phyloP scores from a whole-genome alignment of 2,797 vertebrate genomes.

The Eulemur coronatus region DNA sequence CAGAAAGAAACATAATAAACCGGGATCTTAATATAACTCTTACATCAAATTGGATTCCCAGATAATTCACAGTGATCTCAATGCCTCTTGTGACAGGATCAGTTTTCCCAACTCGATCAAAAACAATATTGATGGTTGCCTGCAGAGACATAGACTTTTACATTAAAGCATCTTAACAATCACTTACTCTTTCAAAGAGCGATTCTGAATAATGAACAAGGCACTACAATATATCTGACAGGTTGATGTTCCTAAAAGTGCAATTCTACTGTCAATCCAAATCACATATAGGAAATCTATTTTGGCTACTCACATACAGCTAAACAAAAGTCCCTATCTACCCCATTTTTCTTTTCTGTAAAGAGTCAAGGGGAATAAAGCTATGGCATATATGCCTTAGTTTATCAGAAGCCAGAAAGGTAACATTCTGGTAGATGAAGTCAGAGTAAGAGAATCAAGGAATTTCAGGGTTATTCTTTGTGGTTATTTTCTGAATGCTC shows the following conservation, averaged over 20 bases:
- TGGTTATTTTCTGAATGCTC: background rate
- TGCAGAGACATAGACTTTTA: constrained; percentile 76
- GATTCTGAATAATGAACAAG: constrained; percentile 32
- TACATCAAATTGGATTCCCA: constrained; percentile 99
- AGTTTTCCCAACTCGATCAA: constrained; percentile 98
- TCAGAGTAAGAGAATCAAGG: background rate
- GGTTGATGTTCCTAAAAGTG: constrained; percentile 7
- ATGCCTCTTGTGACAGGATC: constrained; percentile 99
- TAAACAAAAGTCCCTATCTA: background rate
- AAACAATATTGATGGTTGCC: constrained; percentile 99
- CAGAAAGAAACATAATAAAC: background rate
- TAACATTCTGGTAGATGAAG: background rate
- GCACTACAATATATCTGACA: background rate
- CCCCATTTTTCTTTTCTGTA: background rate
- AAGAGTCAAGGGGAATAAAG: background rate
- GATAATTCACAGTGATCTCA: constrained; percentile 99
- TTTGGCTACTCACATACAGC: background rate
- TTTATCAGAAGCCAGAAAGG: background rate
- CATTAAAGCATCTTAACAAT: background rate
- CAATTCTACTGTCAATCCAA: constrained; percentile 1
- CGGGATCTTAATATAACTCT: constrained; percentile 72
- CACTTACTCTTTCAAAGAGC: background rate
- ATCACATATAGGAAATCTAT: background rate
- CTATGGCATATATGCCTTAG: background rate
- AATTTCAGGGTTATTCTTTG: background rate